Percentiles rank a stretch among this genome's conserved stretches.
Evolutionary conservation across 2,113 vertebrate genomes (phyloP).

Genomic region (Macrotus californicus): DNA sequence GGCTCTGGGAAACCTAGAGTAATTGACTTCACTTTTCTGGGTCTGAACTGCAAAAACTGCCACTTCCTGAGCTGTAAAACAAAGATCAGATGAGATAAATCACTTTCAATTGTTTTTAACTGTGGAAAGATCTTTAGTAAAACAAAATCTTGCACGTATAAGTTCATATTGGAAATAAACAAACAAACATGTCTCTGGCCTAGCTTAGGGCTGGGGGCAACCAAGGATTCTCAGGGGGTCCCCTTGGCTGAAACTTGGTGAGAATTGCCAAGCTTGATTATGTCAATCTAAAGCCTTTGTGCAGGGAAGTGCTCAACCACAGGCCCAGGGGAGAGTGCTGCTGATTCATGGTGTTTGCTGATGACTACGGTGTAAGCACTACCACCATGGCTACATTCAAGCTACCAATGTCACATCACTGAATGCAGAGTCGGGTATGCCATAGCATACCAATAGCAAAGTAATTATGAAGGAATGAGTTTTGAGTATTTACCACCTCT

Average conservation of each 20-base stretch:
- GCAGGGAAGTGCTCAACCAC: not conserved
- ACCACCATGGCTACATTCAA: not conserved
- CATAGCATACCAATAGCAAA: not conserved
- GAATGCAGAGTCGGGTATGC: not conserved
- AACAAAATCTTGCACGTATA: not conserved
- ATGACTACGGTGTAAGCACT: not conserved
- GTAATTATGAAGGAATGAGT: not conserved
- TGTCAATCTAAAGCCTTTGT: not conserved
- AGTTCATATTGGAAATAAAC: not conserved
- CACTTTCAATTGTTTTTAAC: constrained; percentile 6
- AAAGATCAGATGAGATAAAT: constrained; percentile 1
- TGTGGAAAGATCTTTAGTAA: constrained; percentile 1
- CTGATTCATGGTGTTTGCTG: not conserved
- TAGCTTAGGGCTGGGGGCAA: not conserved
- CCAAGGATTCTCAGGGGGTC: not conserved
- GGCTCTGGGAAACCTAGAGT: not conserved
- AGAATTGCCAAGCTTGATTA: not conserved
- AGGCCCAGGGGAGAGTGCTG: not conserved
- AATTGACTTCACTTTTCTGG: not conserved
- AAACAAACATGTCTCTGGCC: not conserved
- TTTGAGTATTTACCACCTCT: not conserved
- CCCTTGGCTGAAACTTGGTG: not conserved
- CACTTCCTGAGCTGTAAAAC: not conserved
- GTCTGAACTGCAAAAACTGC: not conserved
- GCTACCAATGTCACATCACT: not conserved